A percentile compares a stretch with the other conserved stretches of the same genome.
These are phyloP conservation scores for Rhynchonycteris naso DNA, from an alignment of 2,797 vertebrate species.

Conservation along the genomic window DNA sequence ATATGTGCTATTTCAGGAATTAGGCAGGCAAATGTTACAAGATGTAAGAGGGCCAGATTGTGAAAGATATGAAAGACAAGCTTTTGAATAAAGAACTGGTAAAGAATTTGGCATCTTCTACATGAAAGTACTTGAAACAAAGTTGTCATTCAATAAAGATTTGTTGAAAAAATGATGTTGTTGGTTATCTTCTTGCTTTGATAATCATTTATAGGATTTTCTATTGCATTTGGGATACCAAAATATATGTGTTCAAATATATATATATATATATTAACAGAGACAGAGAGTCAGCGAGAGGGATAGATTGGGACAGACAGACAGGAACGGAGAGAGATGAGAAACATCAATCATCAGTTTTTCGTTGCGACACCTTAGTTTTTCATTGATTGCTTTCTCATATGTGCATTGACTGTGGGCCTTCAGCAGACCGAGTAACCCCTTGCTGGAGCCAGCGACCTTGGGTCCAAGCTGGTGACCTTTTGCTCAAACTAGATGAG, in stretches of 20 bases:
- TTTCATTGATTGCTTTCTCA: too few species aligned
- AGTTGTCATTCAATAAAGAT: background rate
- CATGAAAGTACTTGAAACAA: background rate
- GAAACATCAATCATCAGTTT: too few species aligned
- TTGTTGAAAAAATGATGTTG: constrained; percentile 52
- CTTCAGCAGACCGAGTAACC: too few species aligned
- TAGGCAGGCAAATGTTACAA: background rate
- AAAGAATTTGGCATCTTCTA: background rate
- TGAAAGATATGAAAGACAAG: constrained; percentile 1
- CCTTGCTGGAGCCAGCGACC: too few species aligned
- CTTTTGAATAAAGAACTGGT: constrained; percentile 6
- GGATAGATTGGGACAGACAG: too few species aligned
- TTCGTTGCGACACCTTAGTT: too few species aligned
- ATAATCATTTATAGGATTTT: constrained; percentile 36
- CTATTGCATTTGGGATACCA: background rate
- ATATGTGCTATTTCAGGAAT: background rate
- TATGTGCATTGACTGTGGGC: too few species aligned
- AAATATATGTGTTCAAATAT: background rate
- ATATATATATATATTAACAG: too few species aligned
- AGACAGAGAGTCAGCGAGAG: too few species aligned
- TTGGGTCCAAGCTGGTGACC: too few species aligned
- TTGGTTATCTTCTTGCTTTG: constrained; percentile 11
- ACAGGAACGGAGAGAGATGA: too few species aligned
- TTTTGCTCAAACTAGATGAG: too few species aligned
- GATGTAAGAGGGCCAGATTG: background rate